phyloP scores from a whole-genome alignment of 2,888 invertebrate genomes.

The Tipula vernalis region DNA sequence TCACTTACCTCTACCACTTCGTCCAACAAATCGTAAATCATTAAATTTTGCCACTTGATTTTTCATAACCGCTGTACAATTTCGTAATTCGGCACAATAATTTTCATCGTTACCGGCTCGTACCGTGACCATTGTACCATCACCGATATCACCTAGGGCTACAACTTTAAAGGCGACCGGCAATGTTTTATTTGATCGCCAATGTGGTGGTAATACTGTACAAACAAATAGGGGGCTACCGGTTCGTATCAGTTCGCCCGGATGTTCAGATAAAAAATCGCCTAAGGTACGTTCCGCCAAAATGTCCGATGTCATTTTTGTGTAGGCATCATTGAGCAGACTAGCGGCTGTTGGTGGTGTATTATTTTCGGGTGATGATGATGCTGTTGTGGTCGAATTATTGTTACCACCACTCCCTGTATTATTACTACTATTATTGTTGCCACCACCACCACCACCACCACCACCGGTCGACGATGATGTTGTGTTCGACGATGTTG shows the following conservation, averaged over 20 bases:
- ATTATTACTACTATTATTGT: slow-evolving; percentile 19
- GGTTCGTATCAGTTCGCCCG: slow-evolving; percentile 84
- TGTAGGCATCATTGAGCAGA: slow-evolving; percentile 68
- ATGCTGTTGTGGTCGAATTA: slow-evolving; percentile 34
- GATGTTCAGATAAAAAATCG: slow-evolving; percentile 79
- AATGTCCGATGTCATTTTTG: slow-evolving; percentile 83
- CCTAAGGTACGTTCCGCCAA: slow-evolving; percentile 77
- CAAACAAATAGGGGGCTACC: slow-evolving; percentile 92
- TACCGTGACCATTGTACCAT: slow-evolving; percentile 92
- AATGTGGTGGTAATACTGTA: slow-evolving; percentile 88
- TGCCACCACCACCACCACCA: slow-evolving; percentile 20
- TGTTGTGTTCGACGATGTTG: slow-evolving; percentile 17
- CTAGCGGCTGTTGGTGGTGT: slow-evolving; percentile 56
- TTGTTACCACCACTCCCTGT: slow-evolving; percentile 20
- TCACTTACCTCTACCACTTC: slow-evolving; percentile 92
- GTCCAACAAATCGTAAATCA: slow-evolving; percentile 94
- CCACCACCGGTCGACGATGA: slow-evolving; percentile 18
- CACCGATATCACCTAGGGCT: slow-evolving; percentile 84
- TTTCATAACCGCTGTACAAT: slow-evolving; percentile 93
- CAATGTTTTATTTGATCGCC: slow-evolving; percentile 96
- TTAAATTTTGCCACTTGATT: slow-evolving; percentile 98
- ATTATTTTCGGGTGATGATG: slow-evolving; percentile 40
- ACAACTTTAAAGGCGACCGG: slow-evolving; percentile 96
- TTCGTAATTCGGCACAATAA: slow-evolving; percentile 88
- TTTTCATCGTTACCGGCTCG: slow-evolving; percentile 98